Percentiles rank a stretch among this genome's conserved stretches.
These are phyloP conservation scores for Araneus ventricosus DNA, from an alignment of 1,140 invertebrate genomes.

Conservation along the genomic window DNA sequence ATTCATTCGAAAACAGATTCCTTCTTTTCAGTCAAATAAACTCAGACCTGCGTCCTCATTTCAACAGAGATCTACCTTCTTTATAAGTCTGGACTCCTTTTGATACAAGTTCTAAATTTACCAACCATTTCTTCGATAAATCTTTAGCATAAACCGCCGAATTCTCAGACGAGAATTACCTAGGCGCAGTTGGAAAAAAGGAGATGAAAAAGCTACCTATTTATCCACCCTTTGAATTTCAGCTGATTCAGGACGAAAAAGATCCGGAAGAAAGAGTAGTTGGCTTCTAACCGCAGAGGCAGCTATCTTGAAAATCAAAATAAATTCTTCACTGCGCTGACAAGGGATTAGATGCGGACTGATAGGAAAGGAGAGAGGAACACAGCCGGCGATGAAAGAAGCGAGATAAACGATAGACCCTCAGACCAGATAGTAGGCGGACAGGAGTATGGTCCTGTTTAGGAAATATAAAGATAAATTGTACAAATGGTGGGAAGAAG, in stretches of 20 bases:
- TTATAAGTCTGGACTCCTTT: too few relatives aligned
- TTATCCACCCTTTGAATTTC: constrained; percentile 55
- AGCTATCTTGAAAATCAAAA: constrained; percentile 68
- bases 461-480: constrained; percentile 67
- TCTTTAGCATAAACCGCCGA: neutral
- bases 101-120: neutral
- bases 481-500: constrained; percentile 35
- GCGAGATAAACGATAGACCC: constrained; percentile 61
- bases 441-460: constrained; percentile 48
- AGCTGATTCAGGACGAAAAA: constrained; percentile 13
- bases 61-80: too few relatives aligned
- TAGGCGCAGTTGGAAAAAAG: neutral
- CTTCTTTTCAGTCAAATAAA: too few relatives aligned
- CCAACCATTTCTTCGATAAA: neutral
- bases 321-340: constrained; percentile 45
- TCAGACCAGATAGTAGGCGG: neutral
- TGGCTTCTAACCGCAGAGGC: constrained; percentile 23
- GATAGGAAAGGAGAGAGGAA: constrained; percentile 22
- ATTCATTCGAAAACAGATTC: too few relatives aligned
- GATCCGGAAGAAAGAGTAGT: constrained; percentile 48
- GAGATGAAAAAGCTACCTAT: neutral
- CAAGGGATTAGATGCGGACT: constrained; percentile 55
- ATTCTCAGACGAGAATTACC: neutral
- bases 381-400: constrained; percentile 18
- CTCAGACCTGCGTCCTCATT: too few relatives aligned